Percentiles rank a stretch among this genome's conserved stretches.
Evolutionary conservation across 2,113 vertebrate species (phyloP).

Genomic region (Capreolus pygargus): DNA sequence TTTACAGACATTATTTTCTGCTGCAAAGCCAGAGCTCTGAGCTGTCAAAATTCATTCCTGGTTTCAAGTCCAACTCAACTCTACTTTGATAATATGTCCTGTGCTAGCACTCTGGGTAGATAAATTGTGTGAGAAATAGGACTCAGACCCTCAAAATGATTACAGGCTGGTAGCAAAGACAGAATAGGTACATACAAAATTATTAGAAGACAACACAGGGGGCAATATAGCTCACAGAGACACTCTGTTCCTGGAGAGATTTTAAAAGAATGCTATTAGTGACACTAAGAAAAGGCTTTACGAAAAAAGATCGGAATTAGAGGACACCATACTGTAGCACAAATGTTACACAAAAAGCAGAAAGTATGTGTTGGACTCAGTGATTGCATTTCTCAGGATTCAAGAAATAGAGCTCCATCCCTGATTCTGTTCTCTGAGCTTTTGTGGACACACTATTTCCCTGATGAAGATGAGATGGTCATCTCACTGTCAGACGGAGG

Average conservation of each 20-base stretch:
- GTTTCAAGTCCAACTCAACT: neutral
- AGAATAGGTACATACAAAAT: neutral
- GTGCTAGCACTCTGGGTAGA: neutral
- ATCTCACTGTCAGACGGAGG: neutral
- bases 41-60: neutral
- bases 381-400: neutral
- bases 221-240: neutral
- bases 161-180: neutral
- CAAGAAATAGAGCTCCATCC: neutral
- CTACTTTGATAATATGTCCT: neutral
- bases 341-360: neutral
- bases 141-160: neutral
- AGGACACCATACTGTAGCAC: neutral
- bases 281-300: neutral
- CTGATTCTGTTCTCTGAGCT: neutral
- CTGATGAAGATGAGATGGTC: neutral
- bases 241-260: neutral
- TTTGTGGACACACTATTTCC: neutral
- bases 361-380: neutral
- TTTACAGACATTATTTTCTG: constrained; percentile 7
- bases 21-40: neutral
- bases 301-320: neutral
- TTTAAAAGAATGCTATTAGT: neutral
- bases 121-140: neutral
- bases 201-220: neutral